Percentiles rank a stretch among this genome's conserved stretches.
These are phyloP conservation scores for Zelostemma sp. DNA, from an alignment of 1,140 invertebrate genomes.

Conservation along the genomic window DNA sequence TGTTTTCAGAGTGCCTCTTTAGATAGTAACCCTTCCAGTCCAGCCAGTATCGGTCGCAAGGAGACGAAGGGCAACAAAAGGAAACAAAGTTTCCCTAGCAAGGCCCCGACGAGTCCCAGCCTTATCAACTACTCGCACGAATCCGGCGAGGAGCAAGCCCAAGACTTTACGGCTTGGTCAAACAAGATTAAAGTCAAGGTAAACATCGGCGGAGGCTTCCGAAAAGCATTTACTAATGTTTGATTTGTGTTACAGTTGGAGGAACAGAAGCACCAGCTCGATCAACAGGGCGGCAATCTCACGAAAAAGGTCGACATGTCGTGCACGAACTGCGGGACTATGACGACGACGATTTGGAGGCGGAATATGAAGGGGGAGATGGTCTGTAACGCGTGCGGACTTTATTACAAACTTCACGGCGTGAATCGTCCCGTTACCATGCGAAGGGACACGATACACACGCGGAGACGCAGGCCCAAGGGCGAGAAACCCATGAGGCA, in stretches of 20 bases:
- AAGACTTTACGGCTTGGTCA: constrained; percentile 67
- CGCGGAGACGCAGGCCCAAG: constrained; percentile 90
- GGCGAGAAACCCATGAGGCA: constrained; percentile 70
- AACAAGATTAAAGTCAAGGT: constrained; percentile 62
- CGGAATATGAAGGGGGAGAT: constrained; percentile 90
- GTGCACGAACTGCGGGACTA: constrained; percentile 88
- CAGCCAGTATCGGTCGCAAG: constrained; percentile 64
- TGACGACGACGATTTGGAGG: constrained; percentile 93
- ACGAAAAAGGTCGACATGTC: constrained; percentile 76
- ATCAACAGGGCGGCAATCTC: constrained; percentile 59
- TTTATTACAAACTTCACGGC: constrained; percentile 94
- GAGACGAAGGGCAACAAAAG: constrained; percentile 74
- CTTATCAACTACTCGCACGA: constrained; percentile 63
- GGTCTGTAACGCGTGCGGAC: constrained; percentile 94
- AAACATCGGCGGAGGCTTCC: too few species aligned
- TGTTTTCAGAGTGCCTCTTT: constrained; percentile 60
- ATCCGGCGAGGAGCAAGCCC: constrained; percentile 62
- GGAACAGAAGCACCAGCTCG: constrained; percentile 60
- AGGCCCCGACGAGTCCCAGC: constrained; percentile 73
- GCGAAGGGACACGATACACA: constrained; percentile 97
- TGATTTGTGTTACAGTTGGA: constrained; percentile 51
- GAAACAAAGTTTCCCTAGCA: constrained; percentile 81
- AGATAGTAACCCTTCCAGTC: constrained; percentile 70
- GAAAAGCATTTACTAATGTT: too few species aligned
- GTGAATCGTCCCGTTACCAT: constrained; percentile 93